Evolutionary conservation across 2,113 vertebrate genomes (phyloP).

Genomic region (Datnioides undecimradiatus): DNA sequence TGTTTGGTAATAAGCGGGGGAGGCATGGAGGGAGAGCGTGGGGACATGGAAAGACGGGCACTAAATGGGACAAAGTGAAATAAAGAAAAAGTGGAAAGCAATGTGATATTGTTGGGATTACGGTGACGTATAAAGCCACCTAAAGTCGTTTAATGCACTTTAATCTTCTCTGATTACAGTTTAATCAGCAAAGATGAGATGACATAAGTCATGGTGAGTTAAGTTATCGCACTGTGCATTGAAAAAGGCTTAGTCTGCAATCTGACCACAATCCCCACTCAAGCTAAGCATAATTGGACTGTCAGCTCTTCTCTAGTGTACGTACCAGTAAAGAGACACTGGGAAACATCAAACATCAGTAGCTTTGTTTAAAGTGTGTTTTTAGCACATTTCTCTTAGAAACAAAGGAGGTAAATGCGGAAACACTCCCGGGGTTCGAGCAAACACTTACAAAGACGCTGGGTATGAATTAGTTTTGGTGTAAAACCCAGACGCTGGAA

Average conservation of each 20-base stretch:
- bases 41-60: background rate
- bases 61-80: background rate
- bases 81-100: background rate
- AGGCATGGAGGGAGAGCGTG: background rate
- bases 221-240: background rate
- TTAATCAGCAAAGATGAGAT: background rate
- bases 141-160: background rate
- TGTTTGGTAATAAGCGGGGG: conserved; percentile 6
- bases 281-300: background rate
- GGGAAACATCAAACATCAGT: background rate
- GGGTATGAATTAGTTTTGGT: conserved; percentile 14
- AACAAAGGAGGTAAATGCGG: background rate
- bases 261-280: background rate
- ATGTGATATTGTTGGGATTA: background rate
- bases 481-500: background rate
- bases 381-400: background rate
- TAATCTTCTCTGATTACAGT: background rate
- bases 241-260: background rate
- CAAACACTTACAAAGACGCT: background rate
- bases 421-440: background rate
- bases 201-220: background rate
- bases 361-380: background rate
- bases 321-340: background rate
- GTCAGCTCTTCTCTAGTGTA: background rate
- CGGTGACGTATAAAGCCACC: background rate